Evolutionary conservation across 1,140 invertebrate species (phyloP).

Genomic region (Myzus persicae): DNA sequence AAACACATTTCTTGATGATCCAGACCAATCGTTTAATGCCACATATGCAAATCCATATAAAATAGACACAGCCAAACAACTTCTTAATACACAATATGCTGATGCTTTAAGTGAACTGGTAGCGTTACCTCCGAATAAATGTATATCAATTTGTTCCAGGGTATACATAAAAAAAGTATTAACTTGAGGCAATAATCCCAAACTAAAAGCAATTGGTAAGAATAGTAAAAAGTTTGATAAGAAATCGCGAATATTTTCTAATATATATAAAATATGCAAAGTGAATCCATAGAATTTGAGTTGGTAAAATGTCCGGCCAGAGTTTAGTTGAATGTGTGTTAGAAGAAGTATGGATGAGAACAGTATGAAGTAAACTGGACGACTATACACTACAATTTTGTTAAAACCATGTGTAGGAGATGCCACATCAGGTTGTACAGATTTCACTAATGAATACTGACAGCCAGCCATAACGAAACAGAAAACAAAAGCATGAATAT

Average conservation of each 20-base stretch:
- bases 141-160: slow-evolving; percentile 95
- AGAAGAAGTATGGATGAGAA: slow-evolving; percentile 79
- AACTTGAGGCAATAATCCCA: slow-evolving; percentile 95
- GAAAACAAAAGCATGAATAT: slow-evolving; percentile 92
- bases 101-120: slow-evolving; percentile 87
- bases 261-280: slow-evolving; percentile 74
- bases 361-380: slow-evolving; percentile 95
- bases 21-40: slow-evolving; percentile 75
- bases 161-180: slow-evolving; percentile 96
- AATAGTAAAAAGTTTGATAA: slow-evolving; percentile 83
- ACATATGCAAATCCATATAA: slow-evolving; percentile 92
- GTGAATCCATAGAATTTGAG: slow-evolving; percentile 79
- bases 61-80: slow-evolving; percentile 78
- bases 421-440: slow-evolving; percentile 97
- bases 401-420: slow-evolving; percentile 99
- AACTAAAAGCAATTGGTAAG: slow-evolving; percentile 91
- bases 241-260: slow-evolving; percentile 76
- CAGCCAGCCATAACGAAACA: slow-evolving; percentile 96
- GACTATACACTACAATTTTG: slow-evolving; percentile 89
- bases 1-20: slow-evolving; percentile 87
- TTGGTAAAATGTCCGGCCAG: slow-evolving; percentile 64
- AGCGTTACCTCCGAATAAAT: slow-evolving; percentile 96
- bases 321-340: slow-evolving; percentile 70
- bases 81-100: slow-evolving; percentile 84
- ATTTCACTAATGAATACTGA: slow-evolving; percentile 97